Conservation (phyloP, 2,797 vertebrate genomes). For the Sibirionetta formosa region DNA sequence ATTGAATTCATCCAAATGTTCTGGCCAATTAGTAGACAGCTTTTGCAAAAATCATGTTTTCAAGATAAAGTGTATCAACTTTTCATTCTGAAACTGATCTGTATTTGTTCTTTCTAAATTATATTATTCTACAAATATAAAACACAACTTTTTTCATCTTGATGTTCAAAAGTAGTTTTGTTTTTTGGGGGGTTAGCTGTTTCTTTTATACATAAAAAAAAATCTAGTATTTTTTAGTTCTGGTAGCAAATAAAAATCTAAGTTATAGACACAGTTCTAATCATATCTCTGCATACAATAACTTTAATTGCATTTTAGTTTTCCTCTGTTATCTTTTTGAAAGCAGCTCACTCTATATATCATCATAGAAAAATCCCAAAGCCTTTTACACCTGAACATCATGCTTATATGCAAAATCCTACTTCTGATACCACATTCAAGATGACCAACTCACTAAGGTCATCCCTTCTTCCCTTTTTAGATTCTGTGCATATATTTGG, state of each 20-base stretch:
- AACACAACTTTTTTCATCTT: neutral
- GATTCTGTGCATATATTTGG: neutral
- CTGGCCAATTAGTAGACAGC: neutral
- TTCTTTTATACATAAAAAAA: neutral
- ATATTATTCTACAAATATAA: neutral
- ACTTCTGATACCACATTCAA: neutral
- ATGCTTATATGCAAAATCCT: neutral
- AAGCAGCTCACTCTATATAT: neutral
- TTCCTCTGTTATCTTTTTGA: neutral
- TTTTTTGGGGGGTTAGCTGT: rapidly evolving
- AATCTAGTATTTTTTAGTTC: neutral
- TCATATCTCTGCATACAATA: neutral
- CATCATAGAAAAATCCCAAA: neutral
- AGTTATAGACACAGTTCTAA: neutral
- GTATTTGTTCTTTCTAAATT: neutral
- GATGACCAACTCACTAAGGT: neutral
- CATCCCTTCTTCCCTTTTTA: neutral
- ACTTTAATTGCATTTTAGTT: neutral
- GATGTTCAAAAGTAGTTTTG: neutral
- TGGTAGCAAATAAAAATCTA: neutral
- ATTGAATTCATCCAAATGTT: neutral
- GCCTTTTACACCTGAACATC: neutral
- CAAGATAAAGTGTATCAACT: neutral
- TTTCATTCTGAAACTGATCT: neutral
- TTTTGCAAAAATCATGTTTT: neutral